These are phyloP conservation scores for Scomberomorus guttatus DNA, from an alignment of 2,797 vertebrate genomes.

Conservation along the genomic window DNA sequence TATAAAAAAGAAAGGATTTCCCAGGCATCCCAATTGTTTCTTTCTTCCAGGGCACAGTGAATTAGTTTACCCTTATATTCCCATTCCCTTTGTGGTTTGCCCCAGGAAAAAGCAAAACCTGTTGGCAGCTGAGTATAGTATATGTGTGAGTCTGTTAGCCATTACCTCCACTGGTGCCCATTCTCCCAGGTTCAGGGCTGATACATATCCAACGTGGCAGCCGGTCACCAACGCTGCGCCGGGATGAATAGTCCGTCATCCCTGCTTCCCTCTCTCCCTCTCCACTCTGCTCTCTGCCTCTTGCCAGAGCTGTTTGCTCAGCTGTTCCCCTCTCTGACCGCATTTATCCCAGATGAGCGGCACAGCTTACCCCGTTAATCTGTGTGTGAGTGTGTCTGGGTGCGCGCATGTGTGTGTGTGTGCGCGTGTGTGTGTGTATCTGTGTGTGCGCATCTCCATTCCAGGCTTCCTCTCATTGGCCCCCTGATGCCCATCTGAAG, in stretches of 20 bases:
- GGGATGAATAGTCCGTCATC: constrained; percentile 78
- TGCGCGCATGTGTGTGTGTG: constrained; percentile 21
- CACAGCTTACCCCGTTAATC: constrained; percentile 81
- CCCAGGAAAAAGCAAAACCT: background rate
- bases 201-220: constrained; percentile 82
- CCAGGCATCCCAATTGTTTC: background rate
- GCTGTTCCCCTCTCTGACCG: constrained; percentile 79
- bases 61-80: constrained; percentile 20
- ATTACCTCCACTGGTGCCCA: constrained; percentile 71
- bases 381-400: constrained; percentile 55
- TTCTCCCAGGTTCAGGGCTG: constrained; percentile 66
- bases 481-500: constrained; percentile 69
- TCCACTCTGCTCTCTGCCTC: constrained; percentile 69
- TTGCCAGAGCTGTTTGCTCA: constrained; percentile 79
- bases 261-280: constrained; percentile 57
- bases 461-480: constrained; percentile 64
- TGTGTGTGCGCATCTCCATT: constrained; percentile 46
- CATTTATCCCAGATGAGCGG: constrained; percentile 84
- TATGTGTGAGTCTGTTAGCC: constrained; percentile 10
- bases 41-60: constrained; percentile 21
- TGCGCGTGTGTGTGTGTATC: constrained; percentile 40
- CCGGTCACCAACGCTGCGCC: constrained; percentile 60
- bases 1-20: background rate
- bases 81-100: constrained; percentile 9
- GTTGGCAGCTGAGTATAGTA: constrained; percentile 1